These are phyloP conservation scores for Flabesymbios commensalis DNA, from an alignment of 2,888 invertebrate species.

Conservation along the genomic window DNA sequence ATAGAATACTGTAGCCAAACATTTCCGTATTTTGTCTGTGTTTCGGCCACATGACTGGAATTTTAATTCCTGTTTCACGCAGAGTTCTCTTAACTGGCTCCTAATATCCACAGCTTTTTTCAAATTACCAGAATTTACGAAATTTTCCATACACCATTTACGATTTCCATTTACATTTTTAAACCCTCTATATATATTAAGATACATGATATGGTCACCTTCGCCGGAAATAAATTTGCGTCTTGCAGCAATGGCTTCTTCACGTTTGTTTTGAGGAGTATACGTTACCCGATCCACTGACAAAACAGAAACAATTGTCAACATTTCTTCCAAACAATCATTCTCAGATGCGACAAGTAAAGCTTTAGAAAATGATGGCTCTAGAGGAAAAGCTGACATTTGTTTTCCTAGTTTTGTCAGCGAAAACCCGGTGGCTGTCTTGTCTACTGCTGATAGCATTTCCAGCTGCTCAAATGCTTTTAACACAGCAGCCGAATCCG, in stretches of 20 bases:
- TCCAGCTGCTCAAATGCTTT: constrained; percentile 19
- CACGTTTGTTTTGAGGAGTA: constrained; percentile 74
- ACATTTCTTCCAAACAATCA: constrained; percentile 67
- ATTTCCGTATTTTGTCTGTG: constrained; percentile 67
- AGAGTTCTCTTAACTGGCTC: constrained; percentile 76
- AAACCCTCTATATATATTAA: constrained; percentile 85
- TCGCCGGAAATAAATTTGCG: constrained; percentile 80
- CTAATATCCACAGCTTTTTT: constrained; percentile 79
- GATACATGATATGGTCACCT: constrained; percentile 89
- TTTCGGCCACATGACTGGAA: constrained; percentile 69
- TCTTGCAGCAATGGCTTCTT: constrained; percentile 74
- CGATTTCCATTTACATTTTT: constrained; percentile 70
- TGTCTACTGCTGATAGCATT: constrained; percentile 18
- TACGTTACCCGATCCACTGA: constrained; percentile 86
- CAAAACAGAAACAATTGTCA: constrained; percentile 84
- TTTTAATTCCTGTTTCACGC: constrained; percentile 68
- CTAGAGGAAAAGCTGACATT: constrained; percentile 90
- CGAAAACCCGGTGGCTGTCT: constrained; percentile 54
- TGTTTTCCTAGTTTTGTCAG: constrained; percentile 79
- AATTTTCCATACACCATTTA: constrained; percentile 90
- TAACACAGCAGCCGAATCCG: no score
- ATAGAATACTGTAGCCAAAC: constrained; percentile 80
- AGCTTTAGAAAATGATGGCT: constrained; percentile 84
- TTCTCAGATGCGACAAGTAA: constrained; percentile 77
- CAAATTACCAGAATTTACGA: constrained; percentile 80